phyloP scores from a whole-genome alignment of 2,888 invertebrate genomes.

The Tinea pellionella region DNA sequence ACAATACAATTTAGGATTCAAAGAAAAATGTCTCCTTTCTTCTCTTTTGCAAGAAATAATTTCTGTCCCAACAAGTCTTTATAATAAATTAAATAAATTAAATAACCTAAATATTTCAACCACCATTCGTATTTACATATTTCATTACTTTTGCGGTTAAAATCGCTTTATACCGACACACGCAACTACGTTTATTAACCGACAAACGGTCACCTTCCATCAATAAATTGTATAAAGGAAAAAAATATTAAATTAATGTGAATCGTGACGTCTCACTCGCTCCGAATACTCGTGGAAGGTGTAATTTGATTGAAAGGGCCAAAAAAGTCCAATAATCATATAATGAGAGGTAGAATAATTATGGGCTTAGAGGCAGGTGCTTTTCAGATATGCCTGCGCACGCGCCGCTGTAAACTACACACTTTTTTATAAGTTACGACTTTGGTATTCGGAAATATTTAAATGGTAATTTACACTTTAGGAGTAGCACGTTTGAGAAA shows the following conservation, averaged over 20 bases:
- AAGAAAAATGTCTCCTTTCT: not conserved
- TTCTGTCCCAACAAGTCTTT: too few relatives aligned
- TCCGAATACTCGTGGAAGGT: conserved; percentile 60
- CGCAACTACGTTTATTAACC: conserved; percentile 47
- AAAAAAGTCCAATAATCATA: conserved; percentile 68
- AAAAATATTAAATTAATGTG: conserved; percentile 35
- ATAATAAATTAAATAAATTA: too few relatives aligned
- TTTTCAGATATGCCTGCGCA: conserved; percentile 28
- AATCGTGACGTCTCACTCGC: conserved; percentile 66
- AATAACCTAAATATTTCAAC: not conserved
- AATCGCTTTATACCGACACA: not conserved
- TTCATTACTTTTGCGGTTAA: conserved; percentile 6
- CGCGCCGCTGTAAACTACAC: conserved; percentile 30
- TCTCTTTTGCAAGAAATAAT: too few relatives aligned
- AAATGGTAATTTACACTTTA: not conserved
- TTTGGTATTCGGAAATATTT: not conserved
- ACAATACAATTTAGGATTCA: too few relatives aligned
- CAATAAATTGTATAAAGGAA: conserved; percentile 19
- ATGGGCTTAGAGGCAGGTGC: conserved; percentile 60
- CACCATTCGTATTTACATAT: conserved; percentile 9
- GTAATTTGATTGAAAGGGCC: conserved; percentile 71
- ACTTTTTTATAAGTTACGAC: conserved; percentile 27
- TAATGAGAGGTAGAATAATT: conserved; percentile 68
- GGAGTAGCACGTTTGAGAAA: too few relatives aligned
- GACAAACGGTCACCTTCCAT: conserved; percentile 24